Evolutionary conservation across 1,140 invertebrate species (phyloP), one percentile per base, ranked within the genome.

Genomic region (Drosophila grimshawi): DNA sequence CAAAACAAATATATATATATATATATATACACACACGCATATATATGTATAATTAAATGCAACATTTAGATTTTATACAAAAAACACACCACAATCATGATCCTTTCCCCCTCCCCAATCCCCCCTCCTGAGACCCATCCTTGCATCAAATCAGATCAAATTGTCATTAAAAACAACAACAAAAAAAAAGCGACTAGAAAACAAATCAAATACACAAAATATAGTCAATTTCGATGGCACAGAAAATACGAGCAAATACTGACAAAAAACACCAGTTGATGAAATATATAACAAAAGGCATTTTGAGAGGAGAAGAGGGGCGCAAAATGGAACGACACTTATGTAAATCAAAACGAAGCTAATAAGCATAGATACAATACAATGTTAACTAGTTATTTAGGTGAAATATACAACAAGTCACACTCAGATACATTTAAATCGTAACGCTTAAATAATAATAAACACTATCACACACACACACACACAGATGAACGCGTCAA

Each of bases 371-470:
- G 75, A 86, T 80, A 78, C 82, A 89, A 86, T 80, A 78, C 82
- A 89, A 88, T 88, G 83, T 88, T 88, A 88, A 88, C 83, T 88
- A 88, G 83, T 89, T 88, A 88, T 89, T 86, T 88, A 88, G 83
- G 83, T 88, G 83, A 88, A 88, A 88, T 88, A 88, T 88, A 88
- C 83, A 86, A 79, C 46, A 77, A 79, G 61, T 69, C 66, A 88
- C 79, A 82, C 79, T 86, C 80, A 80, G 63, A 80, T 71, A 59
- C 69, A 79, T 70, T 86, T 39, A 29, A 78, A 82, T 67, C 69
- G 49, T 82, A 66, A 70, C 64, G 78, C 78, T 81, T 81, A 56
- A 74, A 29, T 33, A 19, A 81, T n/a, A 66, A 67, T 46, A 69
- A 29, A 53, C 62, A 57, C 46, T 65, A 39, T 63, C 57, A 63